phyloP scores from a whole-genome alignment of 2,797 vertebrate genomes.

The Eutrigla gurnardus region DNA sequence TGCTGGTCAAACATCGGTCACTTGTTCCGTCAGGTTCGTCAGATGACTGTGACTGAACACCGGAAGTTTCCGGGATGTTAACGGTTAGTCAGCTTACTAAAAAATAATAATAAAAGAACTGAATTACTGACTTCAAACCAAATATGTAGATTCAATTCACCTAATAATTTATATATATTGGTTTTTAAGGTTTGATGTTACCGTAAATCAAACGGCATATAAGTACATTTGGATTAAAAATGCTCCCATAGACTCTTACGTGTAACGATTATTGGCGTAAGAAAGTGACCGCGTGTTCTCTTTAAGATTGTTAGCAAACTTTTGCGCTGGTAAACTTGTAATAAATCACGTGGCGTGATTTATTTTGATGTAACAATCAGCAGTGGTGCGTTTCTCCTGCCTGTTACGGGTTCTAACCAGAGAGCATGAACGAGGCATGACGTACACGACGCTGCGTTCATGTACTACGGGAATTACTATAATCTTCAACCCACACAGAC shows the following conservation, averaged over 20 bases:
- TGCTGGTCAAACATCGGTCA: not conserved
- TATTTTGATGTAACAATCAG: not conserved
- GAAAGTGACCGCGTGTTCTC: not conserved
- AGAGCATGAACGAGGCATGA: not conserved
- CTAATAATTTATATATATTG: not conserved
- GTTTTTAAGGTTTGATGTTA: not conserved
- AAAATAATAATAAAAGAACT: not conserved
- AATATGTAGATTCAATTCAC: not conserved
- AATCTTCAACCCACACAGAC: not conserved
- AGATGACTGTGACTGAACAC: slow-evolving; percentile 9
- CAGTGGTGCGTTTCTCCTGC: not conserved
- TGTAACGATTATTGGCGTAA: not conserved
- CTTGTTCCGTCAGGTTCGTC: slow-evolving; percentile 26
- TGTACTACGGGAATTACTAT: not conserved
- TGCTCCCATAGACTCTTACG: not conserved
- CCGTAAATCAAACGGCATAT: not conserved
- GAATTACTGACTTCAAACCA: not conserved
- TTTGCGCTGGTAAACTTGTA: not conserved
- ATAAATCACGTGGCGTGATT: not conserved
- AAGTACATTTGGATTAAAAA: not conserved
- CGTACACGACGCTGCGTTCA: not conserved
- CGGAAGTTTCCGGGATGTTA: slow-evolving; percentile 4
- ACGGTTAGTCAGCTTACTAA: not conserved
- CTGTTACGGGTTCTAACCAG: not conserved
- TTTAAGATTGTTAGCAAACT: not conserved